These are phyloP conservation scores for Todus mexicanus DNA, from an alignment of 2,797 vertebrate species.

Conservation along the genomic window DNA sequence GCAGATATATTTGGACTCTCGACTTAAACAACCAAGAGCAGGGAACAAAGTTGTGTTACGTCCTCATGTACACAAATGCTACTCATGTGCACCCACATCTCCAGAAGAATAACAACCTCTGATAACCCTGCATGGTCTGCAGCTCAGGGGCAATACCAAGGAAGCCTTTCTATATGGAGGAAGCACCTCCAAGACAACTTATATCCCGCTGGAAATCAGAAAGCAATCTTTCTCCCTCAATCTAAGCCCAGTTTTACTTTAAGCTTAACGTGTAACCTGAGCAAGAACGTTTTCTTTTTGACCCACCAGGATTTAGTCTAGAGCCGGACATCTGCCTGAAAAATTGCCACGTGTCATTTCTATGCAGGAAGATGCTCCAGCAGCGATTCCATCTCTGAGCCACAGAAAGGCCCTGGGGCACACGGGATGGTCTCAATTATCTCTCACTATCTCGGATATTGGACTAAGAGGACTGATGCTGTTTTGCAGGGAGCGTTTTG, in stretches of 20 bases:
- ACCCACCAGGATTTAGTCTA: neutral
- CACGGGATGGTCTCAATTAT: conserved; percentile 52
- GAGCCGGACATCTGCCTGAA: neutral
- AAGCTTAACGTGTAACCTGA: neutral
- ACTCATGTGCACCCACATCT: neutral
- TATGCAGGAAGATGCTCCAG: conserved; percentile 24
- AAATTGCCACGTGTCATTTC: conserved; percentile 20
- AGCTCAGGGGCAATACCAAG: conserved; percentile 8
- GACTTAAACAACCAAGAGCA: neutral
- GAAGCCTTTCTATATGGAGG: neutral
- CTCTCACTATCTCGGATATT: conserved; percentile 11
- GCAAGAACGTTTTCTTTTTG: neutral
- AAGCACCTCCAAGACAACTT: neutral
- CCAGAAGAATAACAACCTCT: neutral
- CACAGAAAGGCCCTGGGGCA: neutral
- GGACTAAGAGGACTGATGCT: neutral
- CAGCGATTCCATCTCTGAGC: neutral
- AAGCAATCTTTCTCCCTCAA: neutral
- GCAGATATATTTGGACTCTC: neutral
- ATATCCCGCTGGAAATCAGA: neutral
- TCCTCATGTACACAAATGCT: accelerated
- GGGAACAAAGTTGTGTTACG: neutral
- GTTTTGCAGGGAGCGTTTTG: neutral
- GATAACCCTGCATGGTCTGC: neutral
- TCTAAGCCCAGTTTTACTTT: neutral